Evolutionary conservation across 2,113 vertebrate species (phyloP).

Genomic region (Turnix velox): DNA sequence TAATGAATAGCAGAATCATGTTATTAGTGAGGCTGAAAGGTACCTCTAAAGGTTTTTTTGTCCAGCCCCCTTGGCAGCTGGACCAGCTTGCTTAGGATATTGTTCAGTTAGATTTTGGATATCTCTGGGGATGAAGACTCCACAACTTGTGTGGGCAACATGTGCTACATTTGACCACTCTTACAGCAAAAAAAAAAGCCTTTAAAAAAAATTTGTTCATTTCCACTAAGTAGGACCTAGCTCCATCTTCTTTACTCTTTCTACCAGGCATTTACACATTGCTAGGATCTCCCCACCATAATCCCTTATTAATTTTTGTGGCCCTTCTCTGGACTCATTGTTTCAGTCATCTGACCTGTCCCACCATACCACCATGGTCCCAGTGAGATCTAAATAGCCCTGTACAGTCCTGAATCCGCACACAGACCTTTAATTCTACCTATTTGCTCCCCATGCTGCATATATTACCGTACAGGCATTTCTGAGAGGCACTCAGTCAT

Average conservation of each 20-base stretch:
- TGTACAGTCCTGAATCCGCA: not conserved
- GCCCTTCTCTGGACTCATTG: not conserved
- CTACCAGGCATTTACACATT: not conserved
- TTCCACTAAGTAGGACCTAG: not conserved
- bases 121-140: not conserved
- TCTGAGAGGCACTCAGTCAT: not conserved
- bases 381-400: not conserved
- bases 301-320: not conserved
- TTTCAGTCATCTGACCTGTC: not conserved
- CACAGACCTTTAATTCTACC: not conserved
- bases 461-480: not conserved
- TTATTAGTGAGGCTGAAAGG: not conserved
- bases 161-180: not conserved
- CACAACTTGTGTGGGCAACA: not conserved
- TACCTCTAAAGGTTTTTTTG: not conserved
- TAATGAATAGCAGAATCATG: not conserved
- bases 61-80: not conserved
- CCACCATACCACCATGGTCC: not conserved
- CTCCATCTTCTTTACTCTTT: not conserved
- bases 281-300: rapidly evolving
- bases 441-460: not conserved
- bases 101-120: not conserved
- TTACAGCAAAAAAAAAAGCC: not conserved
- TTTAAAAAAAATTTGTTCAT: not conserved
- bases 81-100: not conserved